Conservation (phyloP, 2,113 vertebrate species). For the Dromiciops gliroides region DNA sequence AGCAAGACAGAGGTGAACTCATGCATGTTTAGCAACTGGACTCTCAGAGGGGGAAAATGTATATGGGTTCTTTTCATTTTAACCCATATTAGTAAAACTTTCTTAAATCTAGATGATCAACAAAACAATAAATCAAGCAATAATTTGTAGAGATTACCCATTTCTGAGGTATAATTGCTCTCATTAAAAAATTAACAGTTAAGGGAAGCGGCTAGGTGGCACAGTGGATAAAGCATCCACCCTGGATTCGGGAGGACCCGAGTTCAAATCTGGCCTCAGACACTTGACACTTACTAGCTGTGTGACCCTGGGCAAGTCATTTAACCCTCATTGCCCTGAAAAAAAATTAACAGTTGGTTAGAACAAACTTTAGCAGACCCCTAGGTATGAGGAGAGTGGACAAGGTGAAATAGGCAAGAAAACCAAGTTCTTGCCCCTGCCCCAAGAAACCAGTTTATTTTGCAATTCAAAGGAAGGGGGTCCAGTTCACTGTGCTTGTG, state of each 20-base stretch:
- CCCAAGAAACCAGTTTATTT: background rate
- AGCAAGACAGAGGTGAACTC: background rate
- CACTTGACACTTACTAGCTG: too few species aligned
- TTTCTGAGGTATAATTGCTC: background rate
- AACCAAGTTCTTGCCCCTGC: background rate
- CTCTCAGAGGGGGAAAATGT: background rate
- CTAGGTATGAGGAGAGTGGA: background rate
- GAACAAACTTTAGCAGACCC: background rate
- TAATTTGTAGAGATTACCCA: background rate
- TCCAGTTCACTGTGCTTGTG: background rate
- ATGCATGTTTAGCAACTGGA: background rate
- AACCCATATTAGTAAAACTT: background rate
- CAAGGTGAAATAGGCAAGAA: background rate
- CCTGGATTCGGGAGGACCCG: too few species aligned
- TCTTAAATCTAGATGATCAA: background rate
- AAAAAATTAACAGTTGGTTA: background rate
- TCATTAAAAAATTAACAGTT: background rate
- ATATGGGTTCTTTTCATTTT: background rate
- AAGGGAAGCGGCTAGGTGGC: too few species aligned
- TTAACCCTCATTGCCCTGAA: too few species aligned
- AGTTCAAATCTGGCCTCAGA: too few species aligned
- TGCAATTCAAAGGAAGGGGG: background rate
- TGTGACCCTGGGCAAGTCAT: too few species aligned
- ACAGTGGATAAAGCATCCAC: too few species aligned
- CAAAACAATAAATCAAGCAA: background rate